Evolutionary conservation across 2,797 vertebrate species (phyloP).

Genomic region (Sebastolobus altivelis): DNA sequence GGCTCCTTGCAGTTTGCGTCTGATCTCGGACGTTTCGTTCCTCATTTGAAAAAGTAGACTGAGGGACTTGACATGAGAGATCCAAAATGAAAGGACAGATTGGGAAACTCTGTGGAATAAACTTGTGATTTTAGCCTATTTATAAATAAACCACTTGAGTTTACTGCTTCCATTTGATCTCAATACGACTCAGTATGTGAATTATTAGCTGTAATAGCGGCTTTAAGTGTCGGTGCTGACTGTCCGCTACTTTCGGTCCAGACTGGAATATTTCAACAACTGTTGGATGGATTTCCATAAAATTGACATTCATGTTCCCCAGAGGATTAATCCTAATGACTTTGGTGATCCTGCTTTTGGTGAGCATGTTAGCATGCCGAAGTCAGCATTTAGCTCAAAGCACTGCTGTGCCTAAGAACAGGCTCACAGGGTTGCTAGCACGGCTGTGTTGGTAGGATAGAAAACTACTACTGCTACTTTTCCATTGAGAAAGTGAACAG

Average conservation of each 20-base stretch:
- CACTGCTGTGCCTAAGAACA: neutral
- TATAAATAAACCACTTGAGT: neutral
- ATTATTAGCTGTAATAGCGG: neutral
- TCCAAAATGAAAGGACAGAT: constrained; percentile 5
- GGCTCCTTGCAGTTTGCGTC: constrained; percentile 17
- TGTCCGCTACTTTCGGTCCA: neutral
- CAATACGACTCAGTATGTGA: neutral
- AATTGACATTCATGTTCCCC: neutral
- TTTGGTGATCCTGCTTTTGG: too few relatives aligned
- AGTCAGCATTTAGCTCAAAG: neutral
- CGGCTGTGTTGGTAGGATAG: neutral
- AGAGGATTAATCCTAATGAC: too few relatives aligned
- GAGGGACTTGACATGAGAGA: constrained; percentile 2
- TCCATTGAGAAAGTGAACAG: neutral
- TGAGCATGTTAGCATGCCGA: neutral
- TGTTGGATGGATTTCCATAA: neutral
- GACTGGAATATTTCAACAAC: neutral
- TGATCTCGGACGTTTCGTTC: constrained; percentile 19
- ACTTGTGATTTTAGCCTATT: neutral
- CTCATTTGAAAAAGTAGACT: constrained; percentile 21
- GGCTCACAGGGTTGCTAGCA: neutral
- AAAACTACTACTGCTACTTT: too few relatives aligned
- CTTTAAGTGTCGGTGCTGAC: neutral
- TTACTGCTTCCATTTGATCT: neutral
- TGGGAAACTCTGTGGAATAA: neutral